These are phyloP conservation scores for Entomyzon cyanotis DNA, from an alignment of 2,113 vertebrate genomes.

Conservation along the genomic window DNA sequence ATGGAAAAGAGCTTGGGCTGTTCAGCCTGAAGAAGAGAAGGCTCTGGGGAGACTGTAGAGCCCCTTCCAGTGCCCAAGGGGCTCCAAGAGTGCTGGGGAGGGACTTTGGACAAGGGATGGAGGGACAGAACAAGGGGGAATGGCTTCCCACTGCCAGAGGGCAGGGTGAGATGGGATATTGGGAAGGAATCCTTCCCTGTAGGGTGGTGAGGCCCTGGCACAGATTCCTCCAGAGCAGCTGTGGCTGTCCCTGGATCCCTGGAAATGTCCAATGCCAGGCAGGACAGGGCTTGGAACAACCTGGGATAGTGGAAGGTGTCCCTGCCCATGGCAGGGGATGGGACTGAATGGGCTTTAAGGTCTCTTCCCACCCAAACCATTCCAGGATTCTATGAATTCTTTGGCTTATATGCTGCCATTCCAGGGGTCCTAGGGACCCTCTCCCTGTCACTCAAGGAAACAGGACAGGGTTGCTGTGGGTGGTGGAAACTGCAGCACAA, in stretches of 20 bases:
- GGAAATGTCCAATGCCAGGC: fast-evolving
- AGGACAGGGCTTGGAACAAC: neutral
- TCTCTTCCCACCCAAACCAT: neutral
- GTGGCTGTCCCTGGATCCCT: neutral
- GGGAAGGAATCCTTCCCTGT: neutral
- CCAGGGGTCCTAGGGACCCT: neutral
- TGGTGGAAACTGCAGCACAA: fast-evolving
- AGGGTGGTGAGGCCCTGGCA: neutral
- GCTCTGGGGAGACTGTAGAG: neutral
- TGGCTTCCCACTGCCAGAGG: neutral
- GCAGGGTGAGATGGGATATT: fast-evolving
- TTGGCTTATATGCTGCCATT: neutral
- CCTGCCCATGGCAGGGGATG: neutral
- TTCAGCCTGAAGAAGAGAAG: neutral
- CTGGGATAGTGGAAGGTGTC: neutral
- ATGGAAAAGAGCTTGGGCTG: neutral
- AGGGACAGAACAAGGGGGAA: neutral
- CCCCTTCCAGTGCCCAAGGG: neutral
- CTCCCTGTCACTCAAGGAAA: fast-evolving
- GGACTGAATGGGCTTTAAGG: too few species aligned
- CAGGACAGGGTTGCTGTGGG: neutral
- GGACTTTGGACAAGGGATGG: neutral
- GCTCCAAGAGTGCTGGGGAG: neutral
- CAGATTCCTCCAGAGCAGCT: neutral
- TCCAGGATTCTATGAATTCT: neutral